Base-by-base conservation (phyloP, 1,140 invertebrate genomes). In the Dreissena polymorpha region DNA sequence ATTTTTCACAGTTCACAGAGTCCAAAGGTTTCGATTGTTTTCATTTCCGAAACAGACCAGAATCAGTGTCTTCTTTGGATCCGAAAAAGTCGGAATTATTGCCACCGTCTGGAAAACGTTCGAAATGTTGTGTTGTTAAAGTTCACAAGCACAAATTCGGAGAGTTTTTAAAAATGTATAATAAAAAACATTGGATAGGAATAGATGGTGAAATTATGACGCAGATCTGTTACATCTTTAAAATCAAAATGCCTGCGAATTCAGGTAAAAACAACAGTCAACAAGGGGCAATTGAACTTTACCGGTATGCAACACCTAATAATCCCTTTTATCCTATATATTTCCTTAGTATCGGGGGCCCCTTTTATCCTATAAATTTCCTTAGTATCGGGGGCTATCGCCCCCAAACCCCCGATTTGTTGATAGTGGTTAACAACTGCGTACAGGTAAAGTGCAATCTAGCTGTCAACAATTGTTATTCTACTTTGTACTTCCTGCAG, bases 1-100 rank as follows among this genome's bases (percentile, higher is more conserved):
- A 91, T 87, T 95, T 95, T 85, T 93, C 93, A 29, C 87, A 91
- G 27, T 93, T 94, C 83, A 89, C 94, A 18, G 94, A 95, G 88
- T 91, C 87, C 50, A 89, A 88, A 65, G 90, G 89, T 16, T 95
- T 95, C 88, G 68, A 90, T 50, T 94, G 94, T 88, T 95, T 95
- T 86, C 94, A 95, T 89, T 95, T 93, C 87, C 87, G 93, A 78
- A 94, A 95, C 87, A 88, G 94, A 72, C 94, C 94, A 29, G 94
- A 94, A 86, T 18, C 57, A 12, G 57, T 60, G 16, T 2, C 57
- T 60, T 60, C 57, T 60, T n/a, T 23, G 21, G 21, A 60, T 12
- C 21, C 57, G 57, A 60, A 60, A n/a, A n/a, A 18, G 21, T 23
- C 16, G 57, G 16, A n/a, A 23, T n/a, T 23, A 12, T 6, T 16